A percentile compares a stretch with the other conserved stretches of the same genome.
Evolutionary conservation across 2,888 invertebrate genomes (phyloP).

Genomic region (Eristalinus sepulchralis): DNA sequence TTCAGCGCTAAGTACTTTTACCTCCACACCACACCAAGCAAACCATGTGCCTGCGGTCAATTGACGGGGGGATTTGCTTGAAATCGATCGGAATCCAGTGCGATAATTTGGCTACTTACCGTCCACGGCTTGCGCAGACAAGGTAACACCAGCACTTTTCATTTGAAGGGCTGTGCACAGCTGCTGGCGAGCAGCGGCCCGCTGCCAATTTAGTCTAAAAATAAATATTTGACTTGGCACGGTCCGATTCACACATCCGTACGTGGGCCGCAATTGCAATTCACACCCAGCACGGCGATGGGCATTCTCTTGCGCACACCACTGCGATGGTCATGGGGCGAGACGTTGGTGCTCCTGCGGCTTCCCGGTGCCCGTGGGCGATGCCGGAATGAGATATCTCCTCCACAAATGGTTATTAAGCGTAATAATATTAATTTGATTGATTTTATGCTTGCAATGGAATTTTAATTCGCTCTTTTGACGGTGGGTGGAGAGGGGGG

Average conservation of each 20-base stretch:
- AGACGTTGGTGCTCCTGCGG: slow-evolving; percentile 25
- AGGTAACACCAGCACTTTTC: slow-evolving; percentile 34
- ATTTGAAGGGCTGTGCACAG: slow-evolving; percentile 34
- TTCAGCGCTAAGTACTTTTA: slow-evolving; percentile 8
- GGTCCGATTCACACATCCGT: slow-evolving; percentile 50
- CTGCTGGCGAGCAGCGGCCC: slow-evolving; percentile 31
- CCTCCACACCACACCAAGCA: not conserved
- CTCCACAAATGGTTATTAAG: slow-evolving; percentile 69
- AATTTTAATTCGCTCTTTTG: slow-evolving; percentile 57
- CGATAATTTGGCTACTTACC: slow-evolving; percentile 70
- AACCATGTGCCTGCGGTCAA: slow-evolving; percentile 45
- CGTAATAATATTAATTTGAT: slow-evolving; percentile 69
- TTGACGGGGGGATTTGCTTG: slow-evolving; percentile 62
- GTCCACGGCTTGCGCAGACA: slow-evolving; percentile 21
- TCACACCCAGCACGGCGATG: slow-evolving; percentile 54
- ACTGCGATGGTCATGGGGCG: not conserved
- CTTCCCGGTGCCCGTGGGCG: slow-evolving; percentile 29
- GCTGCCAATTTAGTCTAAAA: slow-evolving; percentile 67
- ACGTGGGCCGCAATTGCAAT: slow-evolving; percentile 55
- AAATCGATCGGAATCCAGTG: slow-evolving; percentile 68
- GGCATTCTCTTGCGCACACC: slow-evolving; percentile 36
- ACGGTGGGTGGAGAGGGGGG: not conserved
- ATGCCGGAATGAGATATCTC: slow-evolving; percentile 69
- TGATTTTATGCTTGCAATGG: slow-evolving; percentile 68
- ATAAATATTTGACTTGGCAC: slow-evolving; percentile 71